phyloP scores from a whole-genome alignment of 1,140 invertebrate genomes.

The Grapholita molesta region DNA sequence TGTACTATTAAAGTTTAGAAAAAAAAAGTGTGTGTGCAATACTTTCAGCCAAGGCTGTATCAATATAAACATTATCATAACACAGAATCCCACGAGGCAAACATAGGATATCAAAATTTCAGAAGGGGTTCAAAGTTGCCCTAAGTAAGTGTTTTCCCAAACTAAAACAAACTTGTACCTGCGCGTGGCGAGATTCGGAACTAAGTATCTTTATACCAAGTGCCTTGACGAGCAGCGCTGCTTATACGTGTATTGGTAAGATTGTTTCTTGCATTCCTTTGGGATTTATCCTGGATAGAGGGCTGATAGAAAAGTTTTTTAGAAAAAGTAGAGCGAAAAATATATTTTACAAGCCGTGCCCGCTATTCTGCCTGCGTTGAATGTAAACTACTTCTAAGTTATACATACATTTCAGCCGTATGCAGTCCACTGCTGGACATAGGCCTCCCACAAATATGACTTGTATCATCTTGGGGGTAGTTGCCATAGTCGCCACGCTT shows the following conservation, averaged over 20 bases:
- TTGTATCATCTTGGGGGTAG: no score
- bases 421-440: no score
- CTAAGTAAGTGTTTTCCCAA: constrained; percentile 6
- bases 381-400: neutral
- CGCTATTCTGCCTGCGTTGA: neutral
- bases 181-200: neutral
- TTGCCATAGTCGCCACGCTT: no score
- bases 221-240: neutral
- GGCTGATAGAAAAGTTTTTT: constrained; percentile 11
- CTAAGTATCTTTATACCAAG: neutral
- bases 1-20: neutral
- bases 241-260: neutral
- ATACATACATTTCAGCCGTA: no score
- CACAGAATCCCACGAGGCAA: neutral
- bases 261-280: neutral
- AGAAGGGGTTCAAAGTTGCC: neutral
- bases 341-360: neutral
- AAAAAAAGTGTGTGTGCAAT: no score
- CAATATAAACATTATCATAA: neutral
- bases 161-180: neutral
- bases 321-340: neutral
- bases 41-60: no score
- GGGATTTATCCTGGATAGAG: neutral
- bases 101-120: constrained; percentile 15
- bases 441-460: no score